Conservation (phyloP, 2,113 vertebrate genomes). For the Cephalopholis sonnerati region DNA sequence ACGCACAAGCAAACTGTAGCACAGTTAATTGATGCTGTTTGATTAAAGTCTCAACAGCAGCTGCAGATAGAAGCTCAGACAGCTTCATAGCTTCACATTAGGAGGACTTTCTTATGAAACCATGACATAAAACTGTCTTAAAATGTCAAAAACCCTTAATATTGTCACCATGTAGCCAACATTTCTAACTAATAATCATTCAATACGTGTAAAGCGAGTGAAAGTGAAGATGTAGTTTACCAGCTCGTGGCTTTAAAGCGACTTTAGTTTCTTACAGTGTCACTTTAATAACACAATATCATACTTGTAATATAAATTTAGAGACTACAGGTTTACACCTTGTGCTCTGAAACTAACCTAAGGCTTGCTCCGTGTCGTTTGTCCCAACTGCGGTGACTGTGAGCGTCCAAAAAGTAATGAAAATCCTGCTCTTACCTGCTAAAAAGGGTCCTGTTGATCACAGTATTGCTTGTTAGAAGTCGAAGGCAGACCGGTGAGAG, state of each 20-base stretch:
- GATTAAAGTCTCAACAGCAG: conserved; percentile 28
- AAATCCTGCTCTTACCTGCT: conserved; percentile 63
- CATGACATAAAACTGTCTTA: not conserved
- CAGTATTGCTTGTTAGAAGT: conserved; percentile 1
- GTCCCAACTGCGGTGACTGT: not conserved
- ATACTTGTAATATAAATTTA: not conserved
- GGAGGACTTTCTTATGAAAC: not conserved
- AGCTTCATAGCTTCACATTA: not conserved
- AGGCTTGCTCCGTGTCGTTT: not conserved
- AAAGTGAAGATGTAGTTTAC: not conserved
- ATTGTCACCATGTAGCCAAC: not conserved
- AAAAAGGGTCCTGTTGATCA: not conserved
- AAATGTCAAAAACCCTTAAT: not conserved
- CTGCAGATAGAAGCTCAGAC: not conserved
- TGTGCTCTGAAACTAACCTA: not conserved
- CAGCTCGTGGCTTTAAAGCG: not conserved
- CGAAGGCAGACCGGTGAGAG: conserved; percentile 54
- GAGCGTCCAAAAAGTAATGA: not conserved
- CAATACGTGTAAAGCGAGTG: too few species aligned
- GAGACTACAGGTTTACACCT: not conserved
- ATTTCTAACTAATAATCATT: not conserved
- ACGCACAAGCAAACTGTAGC: not conserved
- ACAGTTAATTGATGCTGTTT: conserved; percentile 11
- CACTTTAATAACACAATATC: not conserved
- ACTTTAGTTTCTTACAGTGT: not conserved